Percentiles rank a stretch among this genome's conserved stretches.
Evolutionary conservation across 2,888 invertebrate species (phyloP).

Genomic region (Spilarctia lutea): DNA sequence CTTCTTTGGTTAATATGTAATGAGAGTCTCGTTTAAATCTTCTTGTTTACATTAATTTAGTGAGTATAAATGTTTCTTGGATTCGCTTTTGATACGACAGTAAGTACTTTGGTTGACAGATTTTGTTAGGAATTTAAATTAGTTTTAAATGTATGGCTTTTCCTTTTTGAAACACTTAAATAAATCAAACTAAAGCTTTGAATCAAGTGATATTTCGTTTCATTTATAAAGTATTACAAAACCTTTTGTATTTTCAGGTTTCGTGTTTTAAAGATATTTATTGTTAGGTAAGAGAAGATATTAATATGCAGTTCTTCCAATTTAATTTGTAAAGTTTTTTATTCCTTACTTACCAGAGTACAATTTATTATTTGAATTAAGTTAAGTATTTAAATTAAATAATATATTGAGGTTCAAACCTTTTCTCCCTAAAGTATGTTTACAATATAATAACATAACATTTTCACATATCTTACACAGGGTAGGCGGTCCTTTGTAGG

Average conservation of each 20-base stretch:
- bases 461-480: too few species aligned
- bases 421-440: too few species aligned
- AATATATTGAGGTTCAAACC: too few species aligned
- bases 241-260: background rate
- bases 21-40: slow-evolving; percentile 73
- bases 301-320: too few species aligned
- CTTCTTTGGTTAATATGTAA: slow-evolving; percentile 81
- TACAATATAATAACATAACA: too few species aligned
- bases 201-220: background rate
- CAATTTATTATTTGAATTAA: too few species aligned
- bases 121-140: slow-evolving; percentile 18
- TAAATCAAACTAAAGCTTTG: background rate
- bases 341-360: too few species aligned
- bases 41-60: slow-evolving; percentile 82
- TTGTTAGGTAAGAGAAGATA: too few species aligned
- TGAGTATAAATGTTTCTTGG: slow-evolving; percentile 62
- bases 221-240: background rate
- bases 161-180: background rate
- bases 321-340: too few species aligned
- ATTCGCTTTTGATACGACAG: slow-evolving; percentile 37
- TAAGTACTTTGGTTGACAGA: slow-evolving; percentile 10
- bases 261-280: background rate
- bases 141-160: slow-evolving; percentile 8
- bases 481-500: too few species aligned
- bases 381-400: too few species aligned